Conservation (phyloP, 2,797 vertebrate species). For the Catostomus latipinnis region DNA sequence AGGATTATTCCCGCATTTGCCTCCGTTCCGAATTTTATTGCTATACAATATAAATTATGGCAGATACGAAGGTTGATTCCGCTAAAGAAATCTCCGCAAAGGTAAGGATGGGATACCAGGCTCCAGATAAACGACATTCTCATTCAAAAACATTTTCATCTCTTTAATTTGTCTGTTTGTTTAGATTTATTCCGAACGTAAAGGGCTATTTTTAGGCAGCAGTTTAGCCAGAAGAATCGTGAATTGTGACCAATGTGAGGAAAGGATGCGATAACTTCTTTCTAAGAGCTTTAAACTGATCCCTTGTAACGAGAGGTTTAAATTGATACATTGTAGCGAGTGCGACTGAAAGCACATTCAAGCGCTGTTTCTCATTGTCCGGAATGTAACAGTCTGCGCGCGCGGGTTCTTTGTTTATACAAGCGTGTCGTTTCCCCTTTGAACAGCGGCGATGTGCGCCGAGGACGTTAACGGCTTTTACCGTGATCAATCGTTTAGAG, state of each 20-base stretch:
- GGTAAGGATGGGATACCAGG: conserved; percentile 69
- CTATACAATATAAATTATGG: conserved; percentile 73
- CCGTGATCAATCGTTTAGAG: not conserved
- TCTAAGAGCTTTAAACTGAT: not conserved
- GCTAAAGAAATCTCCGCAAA: conserved; percentile 78
- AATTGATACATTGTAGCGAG: conserved; percentile 18
- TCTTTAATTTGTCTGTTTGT: conserved; percentile 42
- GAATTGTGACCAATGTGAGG: not conserved
- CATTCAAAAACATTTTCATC: not conserved
- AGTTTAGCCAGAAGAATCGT: conserved; percentile 7
- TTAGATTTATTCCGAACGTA: conserved; percentile 44
- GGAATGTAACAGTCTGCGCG: conserved; percentile 69
- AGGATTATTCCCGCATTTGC: conserved; percentile 72
- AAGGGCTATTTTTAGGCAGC: not conserved
- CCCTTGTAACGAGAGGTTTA: not conserved
- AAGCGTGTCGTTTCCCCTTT: conserved; percentile 66
- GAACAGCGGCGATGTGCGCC: conserved; percentile 10
- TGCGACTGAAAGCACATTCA: conserved; percentile 44
- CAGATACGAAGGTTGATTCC: conserved; percentile 81
- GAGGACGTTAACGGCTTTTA: conserved; percentile 2
- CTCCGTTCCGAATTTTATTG: conserved; percentile 69
- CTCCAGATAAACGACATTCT: conserved; percentile 3
- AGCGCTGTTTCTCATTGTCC: conserved; percentile 71
- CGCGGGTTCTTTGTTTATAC: conserved; percentile 82
- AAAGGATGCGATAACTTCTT: not conserved